Evolutionary conservation across 2,113 vertebrate genomes (phyloP), one percentile per base, ranked within the genome.

Genomic region (Ailurus styani): DNA sequence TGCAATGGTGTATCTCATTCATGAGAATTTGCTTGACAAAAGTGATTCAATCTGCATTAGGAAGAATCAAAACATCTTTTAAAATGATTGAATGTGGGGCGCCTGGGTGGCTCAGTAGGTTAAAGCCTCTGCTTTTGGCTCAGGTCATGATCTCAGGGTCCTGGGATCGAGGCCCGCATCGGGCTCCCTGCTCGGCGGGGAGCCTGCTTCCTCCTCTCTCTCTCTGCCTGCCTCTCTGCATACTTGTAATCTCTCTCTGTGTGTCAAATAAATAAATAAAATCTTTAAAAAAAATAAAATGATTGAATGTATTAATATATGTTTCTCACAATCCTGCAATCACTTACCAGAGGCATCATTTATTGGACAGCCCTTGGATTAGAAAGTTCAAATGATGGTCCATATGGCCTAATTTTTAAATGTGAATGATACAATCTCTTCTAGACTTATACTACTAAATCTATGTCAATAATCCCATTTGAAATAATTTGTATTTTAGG

Each of bases 21-120:
- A 96, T 87, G 75, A 96, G 47, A 91, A 77, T 81, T 77, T 87
- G 29, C 66, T 83, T 96, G 87, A 96, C n/a, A 92, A 93, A 91
- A 91, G 5, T 84, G 31, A 75, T 79, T 91, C 31, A 72, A 7
- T 50, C 20, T 83, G 11, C 27, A 79, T 89, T 84, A 92, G 3
- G 29, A 68, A 75, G 1, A 92, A 50, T 68, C 4, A 93, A 87
- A 75, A 3, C 9, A 47, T n/a, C 20, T 78, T 92, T 84, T 2
- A 60, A 40, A 84, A 60, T 83, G 8, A 93, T 77, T 84, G 34
- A 88, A 82, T 66, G 13, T 83, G n/a, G n/a, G n/a, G n/a, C n/a
- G n/a, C n/a, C n/a, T n/a, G n/a, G n/a, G n/a, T n/a, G n/a, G n/a
- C n/a, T n/a, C n/a, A n/a, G n/a, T n/a, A n/a, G n/a, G n/a, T n/a